Conservation (phyloP, 2,113 vertebrate species). For the Bujurquina vittata region DNA sequence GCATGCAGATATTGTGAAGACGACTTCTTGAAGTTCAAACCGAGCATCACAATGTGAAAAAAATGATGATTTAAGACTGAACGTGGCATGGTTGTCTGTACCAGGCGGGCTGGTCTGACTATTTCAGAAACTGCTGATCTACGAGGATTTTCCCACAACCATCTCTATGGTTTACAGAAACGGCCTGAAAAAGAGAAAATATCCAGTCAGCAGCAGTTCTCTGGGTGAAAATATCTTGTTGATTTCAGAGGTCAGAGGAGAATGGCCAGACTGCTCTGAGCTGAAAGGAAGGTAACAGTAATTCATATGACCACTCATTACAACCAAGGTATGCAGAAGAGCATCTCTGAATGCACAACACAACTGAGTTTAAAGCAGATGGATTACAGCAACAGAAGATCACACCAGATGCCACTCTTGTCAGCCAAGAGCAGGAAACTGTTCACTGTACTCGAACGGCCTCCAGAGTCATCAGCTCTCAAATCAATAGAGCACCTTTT, state of each 20-base stretch:
- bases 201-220: background rate
- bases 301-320: too few species aligned
- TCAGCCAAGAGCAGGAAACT: too few species aligned
- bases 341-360: too few species aligned
- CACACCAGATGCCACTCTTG: too few species aligned
- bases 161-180: background rate
- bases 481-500: too few species aligned
- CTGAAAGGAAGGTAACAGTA: too few species aligned
- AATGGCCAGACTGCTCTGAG: too few species aligned
- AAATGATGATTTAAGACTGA: background rate
- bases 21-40: background rate
- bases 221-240: background rate
- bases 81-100: background rate
- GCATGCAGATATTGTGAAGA: background rate
- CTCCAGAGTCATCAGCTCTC: too few species aligned
- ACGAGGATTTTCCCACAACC: background rate
- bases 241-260: background rate
- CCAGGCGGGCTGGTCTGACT: background rate
- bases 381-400: too few species aligned
- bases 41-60: background rate
- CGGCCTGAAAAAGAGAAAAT: background rate
- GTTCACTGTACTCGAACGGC: too few species aligned
- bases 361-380: too few species aligned
- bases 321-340: too few species aligned
- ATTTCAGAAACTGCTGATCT: slow-evolving; percentile 1